Percentiles rank a stretch among this genome's conserved stretches.
These are phyloP conservation scores for Sinonovacula constricta DNA, from an alignment of 1,140 invertebrate species.

Conservation along the genomic window DNA sequence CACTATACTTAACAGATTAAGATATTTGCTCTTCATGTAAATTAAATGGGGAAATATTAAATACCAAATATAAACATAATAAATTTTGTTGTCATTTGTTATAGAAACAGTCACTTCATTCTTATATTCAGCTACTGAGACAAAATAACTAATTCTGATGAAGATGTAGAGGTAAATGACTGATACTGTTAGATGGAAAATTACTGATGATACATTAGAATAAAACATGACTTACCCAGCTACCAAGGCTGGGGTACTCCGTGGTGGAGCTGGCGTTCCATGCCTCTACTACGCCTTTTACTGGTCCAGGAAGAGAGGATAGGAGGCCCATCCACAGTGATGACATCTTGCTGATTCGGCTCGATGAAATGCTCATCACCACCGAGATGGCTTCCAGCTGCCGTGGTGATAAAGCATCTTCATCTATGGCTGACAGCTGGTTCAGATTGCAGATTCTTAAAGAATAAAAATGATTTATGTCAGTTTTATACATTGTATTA, in stretches of 20 bases:
- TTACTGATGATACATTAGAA: too few relatives aligned
- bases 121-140: too few relatives aligned
- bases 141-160: too few relatives aligned
- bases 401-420: slow-evolving; percentile 64
- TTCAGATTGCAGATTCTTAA: slow-evolving; percentile 79
- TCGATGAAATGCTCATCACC: slow-evolving; percentile 83
- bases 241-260: slow-evolving; percentile 79
- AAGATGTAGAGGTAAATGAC: too few relatives aligned
- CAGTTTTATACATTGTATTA: too few relatives aligned
- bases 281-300: slow-evolving; percentile 83
- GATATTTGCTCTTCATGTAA: too few relatives aligned
- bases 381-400: slow-evolving; percentile 78
- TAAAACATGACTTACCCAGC: slow-evolving; percentile 75
- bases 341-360: slow-evolving; percentile 79
- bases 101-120: too few relatives aligned
- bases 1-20: too few relatives aligned
- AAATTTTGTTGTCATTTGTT: too few relatives aligned
- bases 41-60: too few relatives aligned
- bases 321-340: slow-evolving; percentile 81
- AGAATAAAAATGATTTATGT: slow-evolving; percentile 9
- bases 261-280: slow-evolving; percentile 82
- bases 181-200: too few relatives aligned
- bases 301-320: slow-evolving; percentile 81
- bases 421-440: slow-evolving; percentile 74
- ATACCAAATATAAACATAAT: too few relatives aligned